These are phyloP conservation scores for Tamias sibiricus DNA, from an alignment of 2,113 vertebrate species.

Conservation along the genomic window DNA sequence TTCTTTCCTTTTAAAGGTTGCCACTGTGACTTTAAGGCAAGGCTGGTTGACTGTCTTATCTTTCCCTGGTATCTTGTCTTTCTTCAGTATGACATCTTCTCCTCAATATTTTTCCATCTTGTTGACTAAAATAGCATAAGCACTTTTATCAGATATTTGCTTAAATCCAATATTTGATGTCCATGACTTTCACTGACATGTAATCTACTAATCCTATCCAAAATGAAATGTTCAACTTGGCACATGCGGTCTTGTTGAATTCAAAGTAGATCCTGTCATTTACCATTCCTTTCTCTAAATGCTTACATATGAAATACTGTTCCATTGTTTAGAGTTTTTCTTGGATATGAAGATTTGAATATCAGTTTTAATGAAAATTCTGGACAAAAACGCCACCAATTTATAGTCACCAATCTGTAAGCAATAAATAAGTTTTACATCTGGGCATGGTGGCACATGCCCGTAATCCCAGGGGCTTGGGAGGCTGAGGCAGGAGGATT, in stretches of 20 bases:
- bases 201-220: neutral
- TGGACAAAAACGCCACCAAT: neutral
- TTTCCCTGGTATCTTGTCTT: neutral
- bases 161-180: slow-evolving; percentile 25
- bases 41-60: neutral
- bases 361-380: neutral
- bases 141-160: slow-evolving; percentile 23
- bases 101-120: neutral
- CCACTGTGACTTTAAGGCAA: neutral
- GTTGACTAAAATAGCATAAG: neutral
- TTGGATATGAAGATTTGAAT: neutral
- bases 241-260: neutral
- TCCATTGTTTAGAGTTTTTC: slow-evolving; percentile 5
- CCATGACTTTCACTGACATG: neutral
- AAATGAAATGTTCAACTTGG: neutral
- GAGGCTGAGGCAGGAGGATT: too few species aligned
- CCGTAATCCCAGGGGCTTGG: too few species aligned
- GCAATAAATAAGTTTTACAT: neutral
- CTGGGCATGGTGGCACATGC: too few species aligned
- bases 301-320: neutral
- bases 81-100: neutral
- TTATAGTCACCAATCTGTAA: neutral
- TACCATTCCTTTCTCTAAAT: neutral
- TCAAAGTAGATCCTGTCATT: neutral
- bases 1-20: neutral